Base-by-base conservation (phyloP, 2,888 invertebrate species). In the Dynastes maya region DNA sequence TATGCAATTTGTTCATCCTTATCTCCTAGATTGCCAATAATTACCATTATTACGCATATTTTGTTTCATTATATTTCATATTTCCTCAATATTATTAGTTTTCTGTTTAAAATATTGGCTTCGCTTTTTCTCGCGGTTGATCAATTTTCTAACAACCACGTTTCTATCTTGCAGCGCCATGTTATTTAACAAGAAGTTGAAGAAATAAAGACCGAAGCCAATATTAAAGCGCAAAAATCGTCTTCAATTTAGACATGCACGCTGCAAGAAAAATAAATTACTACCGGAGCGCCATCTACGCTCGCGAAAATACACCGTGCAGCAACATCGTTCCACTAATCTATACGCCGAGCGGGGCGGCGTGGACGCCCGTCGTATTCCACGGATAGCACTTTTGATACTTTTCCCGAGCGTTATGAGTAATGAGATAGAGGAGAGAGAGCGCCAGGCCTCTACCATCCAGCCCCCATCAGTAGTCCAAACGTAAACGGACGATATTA, bases 381-480 rank as follows among this genome's bases (percentile, higher is more conserved):
- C 58, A 11, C 2, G 45, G 53, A 53, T 53, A 32, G 72, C 72
- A 61, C 72, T 72, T 58, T 72, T 77, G 71, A 77, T 70, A 71
- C 72, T 72, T 71, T 77, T 27, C 53, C 53, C 45, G 45, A 16
- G 53, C 53, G 71, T 77, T 77, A 79, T 79, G 79, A 79, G 79
- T 79, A 79, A 79, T 77, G 79, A 79, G 79, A 79, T 79, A 79
- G 79, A 32, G 32, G 32, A 32, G 71, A 75, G 75, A 75, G 75
- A 67, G n/a, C 53, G 53, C 51, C 32, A 5, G 32, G 32, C 32
- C 32, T 65, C 61, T 45, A 2, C 45, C 45, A 8, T 45, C 45
- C 74, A 53, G 65, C 72, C 79, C 32, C 77, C 84, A 88, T 88
- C 87, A 88, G 88, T 88, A 88, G 88, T 88, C 88, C 82, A 84